phyloP scores from a whole-genome alignment of 2,888 invertebrate species.

The Penaeus monodon region DNA sequence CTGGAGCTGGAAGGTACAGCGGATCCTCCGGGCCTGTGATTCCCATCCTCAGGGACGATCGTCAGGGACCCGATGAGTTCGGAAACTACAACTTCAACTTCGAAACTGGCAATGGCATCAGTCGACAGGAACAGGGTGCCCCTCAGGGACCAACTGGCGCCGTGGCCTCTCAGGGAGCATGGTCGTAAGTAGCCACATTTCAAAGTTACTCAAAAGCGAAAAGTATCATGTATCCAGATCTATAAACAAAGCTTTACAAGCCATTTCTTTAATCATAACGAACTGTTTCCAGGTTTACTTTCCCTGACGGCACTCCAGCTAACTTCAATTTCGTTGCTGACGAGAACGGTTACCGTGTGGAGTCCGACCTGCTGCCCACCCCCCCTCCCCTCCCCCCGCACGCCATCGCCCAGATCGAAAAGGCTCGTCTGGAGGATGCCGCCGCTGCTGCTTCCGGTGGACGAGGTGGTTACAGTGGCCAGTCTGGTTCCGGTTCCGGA shows the following conservation, averaged over 20 bases:
- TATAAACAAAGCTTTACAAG: no score
- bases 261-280: no score
- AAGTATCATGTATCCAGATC: no score
- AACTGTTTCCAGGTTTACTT: slow-evolving; percentile 14
- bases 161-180: slow-evolving; percentile 47
- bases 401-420: slow-evolving; percentile 34
- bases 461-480: no score
- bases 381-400: slow-evolving; percentile 33
- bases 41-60: slow-evolving; percentile 54
- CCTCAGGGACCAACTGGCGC: slow-evolving; percentile 49
- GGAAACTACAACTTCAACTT: slow-evolving; percentile 54
- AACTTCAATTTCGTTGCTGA: slow-evolving; percentile 35
- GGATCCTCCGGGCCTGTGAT: slow-evolving; percentile 26
- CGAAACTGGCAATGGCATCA: slow-evolving; percentile 54
- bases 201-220: no score
- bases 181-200: slow-evolving; percentile 36
- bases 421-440: no score
- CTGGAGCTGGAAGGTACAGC: no score
- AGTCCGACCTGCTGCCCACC: slow-evolving; percentile 13
- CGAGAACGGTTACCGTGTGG: slow-evolving; percentile 39
- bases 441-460: no score
- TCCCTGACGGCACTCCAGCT: slow-evolving; percentile 28
- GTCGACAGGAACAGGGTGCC: slow-evolving; percentile 52
- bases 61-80: slow-evolving; percentile 47
- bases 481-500: no score